Base-by-base conservation (phyloP, 2,888 invertebrate genomes). In the Stenchaetothrips biformis region DNA sequence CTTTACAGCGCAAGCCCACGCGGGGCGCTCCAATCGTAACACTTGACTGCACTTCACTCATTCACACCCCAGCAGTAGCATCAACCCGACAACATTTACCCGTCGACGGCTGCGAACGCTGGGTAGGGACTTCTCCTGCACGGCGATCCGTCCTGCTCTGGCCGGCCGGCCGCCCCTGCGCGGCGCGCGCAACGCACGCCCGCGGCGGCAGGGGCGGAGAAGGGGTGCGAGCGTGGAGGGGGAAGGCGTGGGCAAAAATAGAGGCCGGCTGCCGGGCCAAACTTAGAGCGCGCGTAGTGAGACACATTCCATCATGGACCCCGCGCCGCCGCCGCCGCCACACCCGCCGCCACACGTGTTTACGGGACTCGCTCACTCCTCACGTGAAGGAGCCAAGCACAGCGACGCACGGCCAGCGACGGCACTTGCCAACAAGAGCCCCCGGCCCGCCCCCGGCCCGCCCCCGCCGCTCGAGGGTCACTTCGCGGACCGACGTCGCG, bases 241-340 rank as follows among this genome's bases (percentile, higher is more conserved):
- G 79, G 67, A 13, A 49, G n/a, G 21, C 59, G n/a, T 48, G 37
- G 47, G n/a, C 47, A 18, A 48, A 67, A 74, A 74, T 74, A 74
- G 67, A 25, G 67, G 67, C 67, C 25, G 37, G 67, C 67, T 25
- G 21, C 67, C 67, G 67, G 25, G 67, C 67, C 67, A 74, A 74
- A 74, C 67, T 74, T 74, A 74, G 67, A 74, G 67, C 67, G 67
- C 67, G 67, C 67, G 67, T 25, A 25, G 67, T 74, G 67, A 74
- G 67, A 25, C 67, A 74, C 67, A 74, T 74, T 74, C 67, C 67
- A 74, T 25, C 67, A 74, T 25, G 67, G 67, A 74, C 67, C 21
- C 67, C 67, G 9, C 7, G 67, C 37, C 37, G 37, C 37, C 37
- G 4, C 37, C 37, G 37, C 37, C 59, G 27, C 27, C 25, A 27